Evolutionary conservation across 2,888 invertebrate genomes (phyloP).

Genomic region (Hesperia comma): DNA sequence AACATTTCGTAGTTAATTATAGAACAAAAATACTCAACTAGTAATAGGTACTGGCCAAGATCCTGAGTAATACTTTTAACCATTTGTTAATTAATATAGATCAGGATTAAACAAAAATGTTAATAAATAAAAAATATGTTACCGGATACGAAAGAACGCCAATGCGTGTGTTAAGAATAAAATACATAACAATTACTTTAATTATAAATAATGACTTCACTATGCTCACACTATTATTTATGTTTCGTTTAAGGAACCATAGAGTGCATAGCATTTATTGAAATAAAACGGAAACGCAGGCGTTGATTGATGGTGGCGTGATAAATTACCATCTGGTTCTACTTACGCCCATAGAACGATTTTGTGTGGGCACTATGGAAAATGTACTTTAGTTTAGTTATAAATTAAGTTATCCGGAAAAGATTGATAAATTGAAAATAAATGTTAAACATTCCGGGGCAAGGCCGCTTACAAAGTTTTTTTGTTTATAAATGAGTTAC

Average conservation of each 20-base stretch:
- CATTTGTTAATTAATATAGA: background rate
- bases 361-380: background rate
- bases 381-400: too few species aligned
- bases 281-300: conserved; percentile 22
- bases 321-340: conserved; percentile 22
- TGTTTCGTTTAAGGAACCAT: conserved; percentile 2
- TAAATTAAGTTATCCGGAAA: too few species aligned
- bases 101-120: background rate
- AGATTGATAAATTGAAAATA: too few species aligned
- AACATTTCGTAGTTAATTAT: too few species aligned
- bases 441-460: too few species aligned
- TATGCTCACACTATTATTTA: conserved; percentile 11
- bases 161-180: background rate
- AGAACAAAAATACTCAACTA: too few species aligned
- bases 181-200: conserved; percentile 3
- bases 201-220: conserved; percentile 17
- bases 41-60: too few species aligned
- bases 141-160: background rate
- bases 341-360: background rate
- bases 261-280: conserved; percentile 4
- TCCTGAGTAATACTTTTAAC: too few species aligned
- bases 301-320: conserved; percentile 15
- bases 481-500: too few species aligned
- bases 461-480: too few species aligned
- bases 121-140: conserved; percentile 1